Evolutionary conservation across 2,888 invertebrate species (phyloP).

Genomic region (Ethmia dodecea): DNA sequence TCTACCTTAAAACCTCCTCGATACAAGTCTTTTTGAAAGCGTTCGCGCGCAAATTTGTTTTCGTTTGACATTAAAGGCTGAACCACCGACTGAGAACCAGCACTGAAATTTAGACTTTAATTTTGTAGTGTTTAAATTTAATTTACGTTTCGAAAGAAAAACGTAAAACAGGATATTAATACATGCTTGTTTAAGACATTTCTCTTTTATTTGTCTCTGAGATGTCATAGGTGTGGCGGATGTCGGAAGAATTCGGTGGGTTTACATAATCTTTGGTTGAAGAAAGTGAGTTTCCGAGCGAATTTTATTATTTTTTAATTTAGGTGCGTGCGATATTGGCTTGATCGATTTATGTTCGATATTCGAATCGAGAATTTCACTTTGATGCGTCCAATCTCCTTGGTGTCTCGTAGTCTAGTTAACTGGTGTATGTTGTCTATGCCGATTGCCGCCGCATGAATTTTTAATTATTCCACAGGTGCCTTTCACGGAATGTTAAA

Average conservation of each 20-base stretch:
- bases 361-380: too few species aligned
- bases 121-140: constrained; percentile 15
- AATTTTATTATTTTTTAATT: constrained; percentile 10
- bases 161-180: constrained; percentile 31
- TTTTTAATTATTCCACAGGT: too few species aligned
- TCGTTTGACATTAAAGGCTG: constrained; percentile 18
- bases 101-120: constrained; percentile 19
- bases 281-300: constrained; percentile 13
- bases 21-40: constrained; percentile 14
- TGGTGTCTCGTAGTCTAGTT: too few species aligned
- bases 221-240: constrained; percentile 23
- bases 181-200: constrained; percentile 24
- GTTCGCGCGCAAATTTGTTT: constrained; percentile 20
- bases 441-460: too few species aligned
- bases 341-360: too few species aligned
- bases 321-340: constrained; percentile 1
- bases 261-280: constrained; percentile 16
- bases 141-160: constrained; percentile 7
- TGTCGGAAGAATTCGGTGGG: constrained; percentile 15
- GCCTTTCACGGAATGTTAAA: too few species aligned
- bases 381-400: too few species aligned
- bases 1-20: constrained; percentile 5
- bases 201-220: constrained; percentile 34
- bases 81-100: constrained; percentile 11
- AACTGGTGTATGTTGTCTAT: too few species aligned